phyloP scores from a whole-genome alignment of 2,113 vertebrate genomes.

The Rhinoderma darwinii region DNA sequence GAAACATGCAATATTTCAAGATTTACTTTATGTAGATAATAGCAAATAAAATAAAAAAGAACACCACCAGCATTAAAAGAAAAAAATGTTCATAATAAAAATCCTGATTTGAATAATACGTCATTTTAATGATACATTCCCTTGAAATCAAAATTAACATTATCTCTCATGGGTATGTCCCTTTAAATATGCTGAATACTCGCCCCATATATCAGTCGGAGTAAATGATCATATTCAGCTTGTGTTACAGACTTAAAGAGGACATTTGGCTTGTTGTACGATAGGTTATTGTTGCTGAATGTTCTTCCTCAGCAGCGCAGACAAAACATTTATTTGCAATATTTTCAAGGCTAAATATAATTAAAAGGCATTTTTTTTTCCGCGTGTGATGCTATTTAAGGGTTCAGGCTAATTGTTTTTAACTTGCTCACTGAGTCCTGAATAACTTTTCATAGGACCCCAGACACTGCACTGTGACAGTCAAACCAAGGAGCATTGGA shows the following conservation, averaged over 20 bases:
- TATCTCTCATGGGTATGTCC: not conserved
- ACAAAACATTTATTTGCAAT: constrained; percentile 68
- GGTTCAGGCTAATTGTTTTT: constrained; percentile 79
- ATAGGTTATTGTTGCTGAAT: constrained; percentile 64
- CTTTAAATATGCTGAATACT: not conserved
- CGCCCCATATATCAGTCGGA: not conserved
- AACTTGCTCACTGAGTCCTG: constrained; percentile 83
- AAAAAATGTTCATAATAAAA: too few relatives aligned
- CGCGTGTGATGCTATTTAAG: constrained; percentile 76
- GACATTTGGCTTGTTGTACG: not conserved
- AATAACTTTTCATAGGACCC: constrained; percentile 83
- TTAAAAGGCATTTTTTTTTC: constrained; percentile 70
- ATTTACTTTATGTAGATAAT: too few relatives aligned
- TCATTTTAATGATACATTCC: too few relatives aligned
- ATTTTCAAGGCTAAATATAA: constrained; percentile 77
- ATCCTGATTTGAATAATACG: too few relatives aligned
- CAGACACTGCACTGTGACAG: constrained; percentile 87
- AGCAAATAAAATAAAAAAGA: too few relatives aligned
- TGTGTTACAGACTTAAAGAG: not conserved
- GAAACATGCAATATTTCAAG: too few relatives aligned
- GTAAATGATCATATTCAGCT: not conserved
- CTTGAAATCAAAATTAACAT: not conserved
- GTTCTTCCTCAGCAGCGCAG: constrained; percentile 66
- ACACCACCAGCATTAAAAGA: too few relatives aligned
- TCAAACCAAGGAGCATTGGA: constrained; percentile 86